phyloP scores from a whole-genome alignment of 2,113 vertebrate genomes.

The Cinclus mexicanus region DNA sequence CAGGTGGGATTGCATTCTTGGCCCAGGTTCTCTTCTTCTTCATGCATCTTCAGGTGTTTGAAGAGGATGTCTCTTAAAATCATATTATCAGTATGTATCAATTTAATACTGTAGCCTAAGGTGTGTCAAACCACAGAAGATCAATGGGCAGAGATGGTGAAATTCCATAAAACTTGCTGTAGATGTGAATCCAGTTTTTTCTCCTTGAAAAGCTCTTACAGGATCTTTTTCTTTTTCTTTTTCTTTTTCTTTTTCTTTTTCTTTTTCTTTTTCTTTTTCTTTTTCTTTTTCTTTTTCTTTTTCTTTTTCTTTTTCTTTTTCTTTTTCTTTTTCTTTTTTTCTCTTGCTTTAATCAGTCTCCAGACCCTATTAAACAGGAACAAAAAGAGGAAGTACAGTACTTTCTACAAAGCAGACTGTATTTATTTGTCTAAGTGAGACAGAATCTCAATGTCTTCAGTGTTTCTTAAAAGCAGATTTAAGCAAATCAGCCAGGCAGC shows the following conservation, averaged over 20 bases:
- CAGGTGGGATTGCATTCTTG: not conserved
- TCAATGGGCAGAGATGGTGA: not conserved
- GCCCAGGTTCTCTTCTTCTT: not conserved
- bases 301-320: too few species aligned
- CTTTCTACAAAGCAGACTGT: slow-evolving; percentile 48
- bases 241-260: not conserved
- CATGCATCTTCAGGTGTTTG: not conserved
- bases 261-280: too few species aligned
- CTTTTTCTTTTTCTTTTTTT: not conserved
- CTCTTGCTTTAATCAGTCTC: not conserved
- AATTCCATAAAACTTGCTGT: not conserved
- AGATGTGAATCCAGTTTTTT: not conserved
- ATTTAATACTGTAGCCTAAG: not conserved
- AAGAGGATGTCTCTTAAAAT: not conserved
- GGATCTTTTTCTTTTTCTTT: not conserved
- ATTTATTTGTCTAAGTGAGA: slow-evolving; percentile 65
- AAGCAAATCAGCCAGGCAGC: slow-evolving; percentile 46
- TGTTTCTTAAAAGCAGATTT: slow-evolving; percentile 32
- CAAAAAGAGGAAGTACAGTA: slow-evolving; percentile 42
- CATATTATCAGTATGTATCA: not conserved
- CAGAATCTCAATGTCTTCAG: slow-evolving; percentile 46
- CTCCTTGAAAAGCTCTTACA: slow-evolving; percentile 14
- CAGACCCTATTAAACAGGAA: slow-evolving; percentile 14
- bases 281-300: too few species aligned
- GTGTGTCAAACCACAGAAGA: not conserved